These are phyloP conservation scores for Phrynosoma blainvillii DNA, from an alignment of 2,113 vertebrate genomes.

Conservation along the genomic window DNA sequence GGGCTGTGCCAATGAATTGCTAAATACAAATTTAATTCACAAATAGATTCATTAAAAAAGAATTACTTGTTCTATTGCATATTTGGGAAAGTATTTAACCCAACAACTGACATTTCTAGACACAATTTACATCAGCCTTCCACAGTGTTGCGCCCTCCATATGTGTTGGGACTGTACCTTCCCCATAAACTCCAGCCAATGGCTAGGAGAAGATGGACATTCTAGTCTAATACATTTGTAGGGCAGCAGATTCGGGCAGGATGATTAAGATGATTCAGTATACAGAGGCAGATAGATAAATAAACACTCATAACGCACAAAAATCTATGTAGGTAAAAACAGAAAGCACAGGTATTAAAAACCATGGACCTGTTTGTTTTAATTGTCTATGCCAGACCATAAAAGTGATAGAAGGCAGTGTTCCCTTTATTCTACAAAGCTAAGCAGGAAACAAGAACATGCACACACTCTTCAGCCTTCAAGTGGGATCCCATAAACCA, in stretches of 20 bases:
- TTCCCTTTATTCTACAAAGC: background rate
- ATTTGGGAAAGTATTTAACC: constrained; percentile 44
- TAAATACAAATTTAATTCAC: constrained; percentile 53
- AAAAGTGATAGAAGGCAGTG: background rate
- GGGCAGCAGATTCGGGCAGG: background rate
- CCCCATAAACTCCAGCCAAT: background rate
- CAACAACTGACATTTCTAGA: constrained; percentile 31
- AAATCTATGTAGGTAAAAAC: background rate
- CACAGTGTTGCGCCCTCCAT: background rate
- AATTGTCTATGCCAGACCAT: background rate
- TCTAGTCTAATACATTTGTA: background rate
- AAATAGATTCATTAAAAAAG: constrained; percentile 28
- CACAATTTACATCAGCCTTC: constrained; percentile 6
- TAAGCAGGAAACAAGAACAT: background rate
- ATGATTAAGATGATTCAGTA: background rate
- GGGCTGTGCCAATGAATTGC: constrained; percentile 82
- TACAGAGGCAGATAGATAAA: constrained; percentile 10
- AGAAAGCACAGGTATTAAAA: background rate
- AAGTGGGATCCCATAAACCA: background rate
- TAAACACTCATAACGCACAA: background rate
- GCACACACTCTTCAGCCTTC: background rate
- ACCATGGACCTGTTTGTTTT: background rate
- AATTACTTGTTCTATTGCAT: constrained; percentile 42
- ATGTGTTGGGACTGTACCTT: background rate
- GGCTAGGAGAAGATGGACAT: background rate